Evolutionary conservation across 2,888 invertebrate genomes (phyloP).

Genomic region (Alloscopus bannaensis): DNA sequence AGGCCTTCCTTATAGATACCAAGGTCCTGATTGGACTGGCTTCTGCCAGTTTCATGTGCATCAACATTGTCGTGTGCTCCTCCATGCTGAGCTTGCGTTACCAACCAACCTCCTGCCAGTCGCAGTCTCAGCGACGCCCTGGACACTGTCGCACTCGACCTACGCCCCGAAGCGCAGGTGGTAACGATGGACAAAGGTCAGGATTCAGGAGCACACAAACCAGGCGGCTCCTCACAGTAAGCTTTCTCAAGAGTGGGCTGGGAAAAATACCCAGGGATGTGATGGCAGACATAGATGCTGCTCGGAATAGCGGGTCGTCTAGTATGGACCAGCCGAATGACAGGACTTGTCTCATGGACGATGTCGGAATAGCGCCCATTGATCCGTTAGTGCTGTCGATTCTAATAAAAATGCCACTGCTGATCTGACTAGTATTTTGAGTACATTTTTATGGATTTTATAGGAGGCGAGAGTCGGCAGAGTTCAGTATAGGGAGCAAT

Average conservation of each 20-base stretch:
- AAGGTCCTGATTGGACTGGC: conserved; percentile 70
- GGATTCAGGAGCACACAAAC: conserved; percentile 45
- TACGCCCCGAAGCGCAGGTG: conserved; percentile 11
- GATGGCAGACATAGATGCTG: conserved; percentile 68
- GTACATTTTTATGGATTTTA: no score
- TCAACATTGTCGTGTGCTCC: conserved; percentile 70
- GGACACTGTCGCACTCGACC: conserved; percentile 68
- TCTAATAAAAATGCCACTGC: no score
- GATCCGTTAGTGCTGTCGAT: conserved; percentile 64
- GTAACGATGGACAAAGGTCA: conserved; percentile 21
- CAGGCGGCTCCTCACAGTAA: conserved; percentile 69
- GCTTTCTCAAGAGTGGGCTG: conserved; percentile 70
- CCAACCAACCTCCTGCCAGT: conserved; percentile 60
- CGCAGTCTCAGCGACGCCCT: conserved; percentile 46
- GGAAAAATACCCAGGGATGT: conserved; percentile 70
- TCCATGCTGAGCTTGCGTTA: conserved; percentile 71
- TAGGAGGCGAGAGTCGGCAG: conserved; percentile 67
- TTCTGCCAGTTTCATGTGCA: conserved; percentile 69
- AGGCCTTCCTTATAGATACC: conserved; percentile 71
- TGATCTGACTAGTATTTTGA: no score
- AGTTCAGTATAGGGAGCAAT: conserved; percentile 71
- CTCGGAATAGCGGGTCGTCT: conserved; percentile 37
- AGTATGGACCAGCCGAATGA: conserved; percentile 57
- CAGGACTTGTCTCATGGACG: conserved; percentile 71
- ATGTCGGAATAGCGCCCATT: conserved; percentile 68